Conservation (phyloP, 37 sponge, comb jelly and placozoan species). For the Haliclona indistincta region DNA sequence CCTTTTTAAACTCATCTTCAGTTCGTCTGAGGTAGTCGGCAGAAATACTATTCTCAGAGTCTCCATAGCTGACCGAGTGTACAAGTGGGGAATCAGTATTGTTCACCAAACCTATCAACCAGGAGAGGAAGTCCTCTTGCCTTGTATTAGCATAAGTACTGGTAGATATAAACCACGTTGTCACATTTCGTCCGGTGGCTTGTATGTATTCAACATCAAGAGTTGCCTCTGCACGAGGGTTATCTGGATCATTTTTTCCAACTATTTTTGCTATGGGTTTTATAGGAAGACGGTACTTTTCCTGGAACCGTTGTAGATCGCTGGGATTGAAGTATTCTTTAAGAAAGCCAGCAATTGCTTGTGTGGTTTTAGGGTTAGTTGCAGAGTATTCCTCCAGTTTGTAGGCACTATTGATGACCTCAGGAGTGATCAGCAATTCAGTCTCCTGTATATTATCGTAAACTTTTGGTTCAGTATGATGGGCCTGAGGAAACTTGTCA, state of each 20-base stretch:
- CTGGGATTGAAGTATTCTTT: slow-evolving; percentile 78
- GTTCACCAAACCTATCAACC: slow-evolving; percentile 79
- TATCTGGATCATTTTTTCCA: slow-evolving; percentile 46
- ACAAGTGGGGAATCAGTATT: slow-evolving; percentile 74
- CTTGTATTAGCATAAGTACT: slow-evolving; percentile 54
- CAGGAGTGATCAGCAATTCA: slow-evolving; percentile 32
- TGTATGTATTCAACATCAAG: slow-evolving; percentile 93
- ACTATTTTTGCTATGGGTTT: slow-evolving; percentile 60
- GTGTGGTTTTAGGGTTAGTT: slow-evolving; percentile 62
- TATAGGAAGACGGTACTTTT: slow-evolving; percentile 46
- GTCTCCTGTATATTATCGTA: not conserved
- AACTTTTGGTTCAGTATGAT: not conserved
- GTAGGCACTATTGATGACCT: slow-evolving; percentile 63
- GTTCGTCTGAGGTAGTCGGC: slow-evolving; percentile 58
- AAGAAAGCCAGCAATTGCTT: slow-evolving; percentile 88
- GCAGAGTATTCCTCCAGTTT: slow-evolving; percentile 62
- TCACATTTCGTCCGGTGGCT: slow-evolving; percentile 59
- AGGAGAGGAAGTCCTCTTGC: slow-evolving; percentile 89
- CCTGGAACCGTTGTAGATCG: slow-evolving; percentile 79
- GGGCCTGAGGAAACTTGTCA: slow-evolving; percentile 34
- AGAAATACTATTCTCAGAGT: slow-evolving; percentile 60
- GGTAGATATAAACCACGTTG: slow-evolving; percentile 76
- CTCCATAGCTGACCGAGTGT: slow-evolving; percentile 90
- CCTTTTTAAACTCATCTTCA: slow-evolving; percentile 89
- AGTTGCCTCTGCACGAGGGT: slow-evolving; percentile 81